Evolutionary conservation across 2,888 invertebrate genomes (phyloP), one percentile per base, ranked within the genome.

Genomic region (Tetragnatha montana): DNA sequence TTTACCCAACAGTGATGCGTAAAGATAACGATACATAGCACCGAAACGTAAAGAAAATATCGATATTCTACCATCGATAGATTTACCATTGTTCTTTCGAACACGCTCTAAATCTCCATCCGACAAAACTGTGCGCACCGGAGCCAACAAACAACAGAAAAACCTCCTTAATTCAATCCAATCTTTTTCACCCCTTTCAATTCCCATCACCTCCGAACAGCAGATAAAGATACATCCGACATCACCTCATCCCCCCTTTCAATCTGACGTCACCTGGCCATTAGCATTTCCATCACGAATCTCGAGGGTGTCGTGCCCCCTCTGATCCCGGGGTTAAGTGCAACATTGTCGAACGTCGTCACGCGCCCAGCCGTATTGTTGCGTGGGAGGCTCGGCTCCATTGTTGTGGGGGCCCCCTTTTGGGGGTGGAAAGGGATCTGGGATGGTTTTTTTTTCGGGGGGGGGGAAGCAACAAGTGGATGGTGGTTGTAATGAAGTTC

Each of bases 291-390:
- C 81, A 21, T 82, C 81, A 82, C 73, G 81, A 51, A 49, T 14
- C 73, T 50, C 21, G 35, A 19, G 35, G n/a, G 69, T 35, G 70
- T 35, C 51, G 21, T 35, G 50, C 51, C 68, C 19, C 51, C 68
- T 22, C 51, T 86, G 80, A 86, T 73, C 86, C 86, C 69, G n/a
- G 73, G 86, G 86, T 86, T 86, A 86, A 86, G 82, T 74, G 82
- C 82, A 81, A 85, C 89, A 89, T 89, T 89, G 89, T 89, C 85
- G 81, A 89, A 89, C 51, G 85, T 89, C 85, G 71, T 89, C 89
- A 89, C 89, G 89, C 81, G 21, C 81, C 51, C 35, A 35, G 35
- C 35, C n/a, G 84, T 60, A 84, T 89, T 89, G 89, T 89, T 89
- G 85, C 74, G 89, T 89, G 80, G 89, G 89, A 75, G 75, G 49